Conservation (phyloP, 92 coral and sea anemone genomes). For the Pocillopora grandis region DNA sequence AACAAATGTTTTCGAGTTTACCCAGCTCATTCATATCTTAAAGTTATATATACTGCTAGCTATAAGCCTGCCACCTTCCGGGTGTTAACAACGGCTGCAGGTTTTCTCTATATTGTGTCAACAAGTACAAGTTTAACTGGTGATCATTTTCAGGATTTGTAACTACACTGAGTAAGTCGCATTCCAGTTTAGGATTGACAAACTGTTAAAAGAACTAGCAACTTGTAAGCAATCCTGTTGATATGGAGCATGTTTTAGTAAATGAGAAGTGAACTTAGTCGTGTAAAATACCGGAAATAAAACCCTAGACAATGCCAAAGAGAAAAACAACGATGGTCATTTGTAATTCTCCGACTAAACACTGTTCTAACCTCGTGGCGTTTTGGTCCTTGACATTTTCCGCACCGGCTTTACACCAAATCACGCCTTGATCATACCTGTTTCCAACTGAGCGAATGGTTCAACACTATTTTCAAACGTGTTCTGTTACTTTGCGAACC, state of each 20-base stretch:
- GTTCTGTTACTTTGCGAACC: background rate
- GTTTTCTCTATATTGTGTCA: background rate
- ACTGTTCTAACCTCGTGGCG: background rate
- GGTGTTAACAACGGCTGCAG: background rate
- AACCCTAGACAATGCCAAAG: background rate
- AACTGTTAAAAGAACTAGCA: background rate
- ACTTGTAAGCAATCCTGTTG: background rate
- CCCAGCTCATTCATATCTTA: background rate
- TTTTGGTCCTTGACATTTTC: background rate
- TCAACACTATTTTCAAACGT: background rate
- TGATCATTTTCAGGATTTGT: constrained; percentile 14
- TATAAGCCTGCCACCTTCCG: background rate
- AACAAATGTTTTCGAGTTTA: background rate
- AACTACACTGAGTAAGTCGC: background rate
- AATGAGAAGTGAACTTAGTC: background rate
- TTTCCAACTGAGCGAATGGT: background rate
- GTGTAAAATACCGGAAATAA: background rate
- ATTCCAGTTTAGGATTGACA: background rate
- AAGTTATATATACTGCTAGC: background rate
- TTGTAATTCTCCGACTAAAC: background rate
- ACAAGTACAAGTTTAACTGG: constrained; percentile 5
- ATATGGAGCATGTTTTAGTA: background rate
- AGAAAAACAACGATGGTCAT: background rate
- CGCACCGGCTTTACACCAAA: background rate
- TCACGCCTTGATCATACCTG: background rate